Base-by-base conservation (phyloP, 2,888 invertebrate genomes). In the Epistrophella euchroma region DNA sequence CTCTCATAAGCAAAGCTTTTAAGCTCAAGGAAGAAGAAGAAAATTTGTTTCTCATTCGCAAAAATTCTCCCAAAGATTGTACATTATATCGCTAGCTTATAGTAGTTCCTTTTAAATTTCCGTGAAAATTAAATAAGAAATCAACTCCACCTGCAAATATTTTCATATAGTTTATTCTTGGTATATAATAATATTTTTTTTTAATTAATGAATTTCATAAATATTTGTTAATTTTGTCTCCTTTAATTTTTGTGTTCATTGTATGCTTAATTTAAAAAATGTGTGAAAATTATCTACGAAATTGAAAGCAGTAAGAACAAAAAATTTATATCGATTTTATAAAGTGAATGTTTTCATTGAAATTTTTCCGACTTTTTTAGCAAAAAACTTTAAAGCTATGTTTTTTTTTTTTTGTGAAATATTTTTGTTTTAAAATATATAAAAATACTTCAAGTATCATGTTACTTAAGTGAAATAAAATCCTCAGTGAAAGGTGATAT, bases 51-150 rank as follows among this genome's bases (percentile, higher is more conserved):
- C n/a, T 43, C 22, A 25, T 25, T 43, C 0, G n/a, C n/a, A 4
- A 15, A 43, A 28, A 43, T 11, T 62, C 43, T 60, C n/a, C 1
- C n/a, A 37, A 45, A 60, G 22, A 60, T 25, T 60, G 40, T 28
- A 62, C 25, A 43, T 25, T 40, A 25, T 15, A 17, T 43, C 43
- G 7, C 0, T 15, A 9, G 5, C 17, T n/a, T 10, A 28, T 43
- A 45, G 28, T 43, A 62, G 62, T 62, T 62, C 17, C n/a, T 6
- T 17, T 17, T 2, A 62, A 43, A n/a, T 17, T 28, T 45, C 2
- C 43, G 43, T 19, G 17, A 62, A 17, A 43, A 28, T 43, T 45
- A 25, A 43, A 25, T 43, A 25, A 43, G n/a, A 25, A 22, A 15
- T 25, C 6, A 15, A 25, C 50, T 50, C 6, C 6, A 32, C 32